Evolutionary conservation across 2,888 invertebrate genomes (phyloP), one percentile per base, ranked within the genome.

Genomic region (Ganaspis brasiliensis): DNA sequence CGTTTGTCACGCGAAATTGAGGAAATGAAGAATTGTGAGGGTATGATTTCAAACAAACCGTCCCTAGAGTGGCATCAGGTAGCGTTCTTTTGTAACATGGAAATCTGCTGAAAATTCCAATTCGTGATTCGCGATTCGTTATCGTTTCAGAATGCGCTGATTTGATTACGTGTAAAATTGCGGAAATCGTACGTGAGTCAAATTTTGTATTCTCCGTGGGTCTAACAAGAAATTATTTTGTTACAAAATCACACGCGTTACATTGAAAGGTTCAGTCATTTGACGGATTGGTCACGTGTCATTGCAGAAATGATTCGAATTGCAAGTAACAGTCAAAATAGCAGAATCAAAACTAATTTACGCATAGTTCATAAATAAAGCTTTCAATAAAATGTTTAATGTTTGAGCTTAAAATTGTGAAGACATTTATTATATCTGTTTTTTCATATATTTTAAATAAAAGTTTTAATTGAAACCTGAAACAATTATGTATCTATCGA

Each of bases 81-180:
- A 37, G 40, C 19, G 40, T 37, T 12, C 40, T 40, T 63, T 21
- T 19, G 63, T 63, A 63, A 63, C 40, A 63, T 63, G 63, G 63
- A 63, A 63, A 63, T 63, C 21, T 63, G 40, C 63, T 40, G 63
- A 63, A 63, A 63, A 63, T 63, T 37, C 21, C 63, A 63, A 63
- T 63, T 63, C 61, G 35, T 35, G 35, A 59, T 59, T 59, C 21
- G 24, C 35, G 35, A 61, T 61, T 63, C 21, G 40, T 63, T 40
- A 40, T 63, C 63, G 40, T 63, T 63, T 63, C 63, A 63, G 40
- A 63, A 63, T 40, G 10, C 40, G 37, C 21, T 63, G 40, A 21
- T 40, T 19, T 63, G 63, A 63, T 63, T 63, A 63, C 63, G 40
- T 63, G 63, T 63, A 40, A 63, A 63, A 63, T 61, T 61, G 37